Evolutionary conservation across 1,140 invertebrate genomes (phyloP).

Genomic region (Drosophila bocki): DNA sequence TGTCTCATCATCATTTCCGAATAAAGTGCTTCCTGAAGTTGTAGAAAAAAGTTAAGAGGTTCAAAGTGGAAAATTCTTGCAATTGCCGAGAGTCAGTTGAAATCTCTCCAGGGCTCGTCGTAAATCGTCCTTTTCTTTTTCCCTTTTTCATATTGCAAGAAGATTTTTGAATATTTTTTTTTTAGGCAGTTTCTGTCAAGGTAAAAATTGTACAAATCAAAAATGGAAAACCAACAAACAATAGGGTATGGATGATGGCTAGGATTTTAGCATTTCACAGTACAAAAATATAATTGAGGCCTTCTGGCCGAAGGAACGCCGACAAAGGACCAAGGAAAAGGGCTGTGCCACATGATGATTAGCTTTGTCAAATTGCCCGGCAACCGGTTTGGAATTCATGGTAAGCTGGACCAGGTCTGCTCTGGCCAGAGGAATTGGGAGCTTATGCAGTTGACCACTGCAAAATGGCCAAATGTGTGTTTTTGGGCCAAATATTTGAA

Average conservation of each 20-base stretch:
- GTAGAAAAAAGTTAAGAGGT: background rate
- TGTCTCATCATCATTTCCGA: slow-evolving; percentile 32
- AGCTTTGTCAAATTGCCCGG: slow-evolving; percentile 40
- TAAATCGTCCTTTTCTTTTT: background rate
- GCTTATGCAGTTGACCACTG: slow-evolving; percentile 18
- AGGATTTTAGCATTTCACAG: slow-evolving; percentile 12
- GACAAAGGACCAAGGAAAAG: background rate
- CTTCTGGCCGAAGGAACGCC: background rate
- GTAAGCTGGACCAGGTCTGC: background rate
- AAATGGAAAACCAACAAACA: slow-evolving; percentile 14
- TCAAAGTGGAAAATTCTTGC: slow-evolving; percentile 4
- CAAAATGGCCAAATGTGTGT: background rate
- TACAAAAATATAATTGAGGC: slow-evolving; percentile 20
- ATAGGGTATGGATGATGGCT: background rate
- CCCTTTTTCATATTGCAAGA: too few relatives aligned
- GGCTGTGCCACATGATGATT: slow-evolving; percentile 23
- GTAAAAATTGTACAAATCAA: slow-evolving; percentile 8
- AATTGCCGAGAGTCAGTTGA: background rate
- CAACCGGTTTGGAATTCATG: slow-evolving; percentile 11
- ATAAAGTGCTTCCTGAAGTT: slow-evolving; percentile 22
- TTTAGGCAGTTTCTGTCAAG: background rate
- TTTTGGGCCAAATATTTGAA: slow-evolving; percentile 16
- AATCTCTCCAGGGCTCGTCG: background rate
- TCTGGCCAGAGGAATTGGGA: background rate
- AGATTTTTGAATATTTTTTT: background rate